Evolutionary conservation across 2,113 vertebrate genomes (phyloP), one percentile per base, ranked within the genome.

Genomic region (Mastomys natalensis): DNA sequence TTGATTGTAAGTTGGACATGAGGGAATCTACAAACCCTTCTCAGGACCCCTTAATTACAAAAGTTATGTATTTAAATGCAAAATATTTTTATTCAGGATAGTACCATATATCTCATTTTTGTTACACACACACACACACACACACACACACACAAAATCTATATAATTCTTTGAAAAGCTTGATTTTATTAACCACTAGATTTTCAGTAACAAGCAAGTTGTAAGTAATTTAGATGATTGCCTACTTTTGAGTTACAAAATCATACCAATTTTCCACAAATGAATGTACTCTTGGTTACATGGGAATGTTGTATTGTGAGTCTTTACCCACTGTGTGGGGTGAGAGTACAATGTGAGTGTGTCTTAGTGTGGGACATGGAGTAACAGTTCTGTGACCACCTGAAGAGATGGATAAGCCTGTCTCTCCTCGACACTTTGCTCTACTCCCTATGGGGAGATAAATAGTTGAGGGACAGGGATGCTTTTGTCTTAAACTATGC

Each of bases 311-410:
- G 8, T 19, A 0, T 87, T 68, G 3, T 19, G 2, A 3, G 0
- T 88, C 76, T 81, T 31, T 51, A 45, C 55, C 22, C 1, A 40
- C 4, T 70, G 5, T 1, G 2, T 48, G 1, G 31, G 45, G 8
- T 2, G 53, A 77, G 11, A n/a, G 11, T 22, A 7, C 17, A 34
- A 26, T 7, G 34, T 12, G 7, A 51, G 43, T 66, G 5, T 48
- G n/a, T 2, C 1, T 24, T 5, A 5, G n/a, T 9, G 40, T 3
- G 34, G 37, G 0, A 21, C 37, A 12, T 0, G 40, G 48, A 19
- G 1, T 19, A 7, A 24, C 17, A 19, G 24, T 24, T 76, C 21
- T 86, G 21, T 1, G 1, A 40, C 19, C 45, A 37, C 22, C 40
- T 17, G 29, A 58, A 85, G 40, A 40, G n/a, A 68, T 66, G 43